These are phyloP conservation scores for Lepidonotus clava DNA, from an alignment of 2,888 invertebrate species.

Conservation along the genomic window DNA sequence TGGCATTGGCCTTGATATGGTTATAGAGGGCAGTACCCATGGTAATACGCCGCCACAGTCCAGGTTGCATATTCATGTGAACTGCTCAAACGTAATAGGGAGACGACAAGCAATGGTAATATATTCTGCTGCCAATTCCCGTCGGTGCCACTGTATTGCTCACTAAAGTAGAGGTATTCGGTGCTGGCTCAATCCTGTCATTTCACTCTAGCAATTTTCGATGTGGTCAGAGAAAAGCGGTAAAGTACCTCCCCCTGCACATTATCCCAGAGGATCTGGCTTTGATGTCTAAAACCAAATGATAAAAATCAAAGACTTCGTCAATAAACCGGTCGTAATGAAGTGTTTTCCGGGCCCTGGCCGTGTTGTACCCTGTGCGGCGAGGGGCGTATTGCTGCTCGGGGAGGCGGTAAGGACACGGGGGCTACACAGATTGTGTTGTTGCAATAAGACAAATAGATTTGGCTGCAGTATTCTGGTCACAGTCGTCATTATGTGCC, in stretches of 20 bases:
- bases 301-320: slow-evolving; percentile 29
- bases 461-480: not conserved
- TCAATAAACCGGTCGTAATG: slow-evolving; percentile 1
- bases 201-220: not conserved
- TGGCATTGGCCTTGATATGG: not conserved
- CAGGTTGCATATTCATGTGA: not conserved
- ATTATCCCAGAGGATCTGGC: not conserved
- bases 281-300: slow-evolving; percentile 40
- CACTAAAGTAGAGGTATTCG: too few relatives aligned
- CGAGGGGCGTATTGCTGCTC: not conserved
- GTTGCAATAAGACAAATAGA: slow-evolving; percentile 35
- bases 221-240: not conserved
- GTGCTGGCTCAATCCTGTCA: too few relatives aligned
- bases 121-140: not conserved
- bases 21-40: not conserved
- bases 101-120: slow-evolving; percentile 1
- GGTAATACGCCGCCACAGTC: not conserved
- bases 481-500: not conserved
- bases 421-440: not conserved
- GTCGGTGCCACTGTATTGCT: not conserved
- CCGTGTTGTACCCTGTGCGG: not conserved
- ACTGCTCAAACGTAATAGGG: not conserved
- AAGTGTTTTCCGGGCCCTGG: not conserved
- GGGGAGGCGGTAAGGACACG: not conserved
- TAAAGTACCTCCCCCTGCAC: not conserved